Base-by-base conservation (phyloP, 2,888 invertebrate genomes). In the Nemurella pictetii region DNA sequence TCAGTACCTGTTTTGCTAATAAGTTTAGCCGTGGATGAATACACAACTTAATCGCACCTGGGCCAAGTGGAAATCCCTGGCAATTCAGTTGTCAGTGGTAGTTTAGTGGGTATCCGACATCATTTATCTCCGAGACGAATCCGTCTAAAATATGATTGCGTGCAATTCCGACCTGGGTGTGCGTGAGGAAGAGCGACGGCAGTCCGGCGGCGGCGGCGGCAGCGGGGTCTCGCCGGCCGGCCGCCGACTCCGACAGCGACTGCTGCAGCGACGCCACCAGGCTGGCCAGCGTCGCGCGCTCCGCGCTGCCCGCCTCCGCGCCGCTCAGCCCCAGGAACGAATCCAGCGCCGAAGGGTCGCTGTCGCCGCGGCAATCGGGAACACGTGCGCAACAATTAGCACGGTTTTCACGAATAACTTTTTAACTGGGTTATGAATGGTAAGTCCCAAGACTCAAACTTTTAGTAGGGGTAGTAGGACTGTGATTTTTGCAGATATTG, bases 191-290 rank as follows among this genome's bases (percentile, higher is more conserved):
- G 86, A 89, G 87, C 85, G 88, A 88, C 87, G 83, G 78, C 9
- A 83, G 83, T 2, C 20, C 20, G 32, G 55, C 80, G 5, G 75
- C 75, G n/a, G 36, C 28, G 77, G 35, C 84, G 36, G 74, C 82
- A 25, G 84, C 84, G 73, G 84, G 72, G 30, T 77, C 36, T 29
- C 81, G 85, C 25, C 85, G 32, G 9, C 72, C 85, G 73, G 84
- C 88, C 87, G 88, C 88, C 88, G 87, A 88, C 88, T 89, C 89
- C 87, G 89, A 87, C 87, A 89, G 88, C 87, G 89, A 88, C 88
- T 89, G 89, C 88, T 89, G 88, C 88, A 89, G 86, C 86, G 89
- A 89, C 88, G 89, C 89, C 88, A 89, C 89, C 88, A 88, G 88
- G 89, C 88, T 86, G 83, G 86, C 87, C 85, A 87, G 85, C 72